phyloP scores from a whole-genome alignment of 2,113 vertebrate genomes.

The Dipodomys merriami region DNA sequence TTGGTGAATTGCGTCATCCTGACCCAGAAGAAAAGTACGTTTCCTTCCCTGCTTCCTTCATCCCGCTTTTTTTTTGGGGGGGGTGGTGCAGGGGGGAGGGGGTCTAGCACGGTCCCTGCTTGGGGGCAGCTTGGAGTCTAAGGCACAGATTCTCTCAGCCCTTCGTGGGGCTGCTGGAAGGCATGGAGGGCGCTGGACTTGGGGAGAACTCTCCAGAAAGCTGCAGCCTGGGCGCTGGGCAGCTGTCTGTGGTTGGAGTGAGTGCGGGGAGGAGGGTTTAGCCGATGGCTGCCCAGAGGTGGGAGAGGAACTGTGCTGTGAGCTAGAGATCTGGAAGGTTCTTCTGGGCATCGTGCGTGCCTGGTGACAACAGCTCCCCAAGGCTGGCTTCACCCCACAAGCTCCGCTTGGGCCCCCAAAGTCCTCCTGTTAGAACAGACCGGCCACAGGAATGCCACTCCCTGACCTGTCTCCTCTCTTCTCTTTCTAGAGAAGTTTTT shows the following conservation, averaged over 20 bases:
- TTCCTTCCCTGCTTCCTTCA: neutral
- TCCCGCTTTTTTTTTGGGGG: neutral
- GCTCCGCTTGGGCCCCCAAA: neutral
- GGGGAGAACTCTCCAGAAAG: neutral
- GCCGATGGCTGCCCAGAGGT: neutral
- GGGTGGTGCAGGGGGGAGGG: neutral
- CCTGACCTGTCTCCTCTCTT: slow-evolving; percentile 57
- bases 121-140: neutral
- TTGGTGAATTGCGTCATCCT: slow-evolving; percentile 55
- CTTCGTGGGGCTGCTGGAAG: neutral
- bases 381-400: neutral
- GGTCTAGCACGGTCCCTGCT: neutral
- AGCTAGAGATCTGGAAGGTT: neutral
- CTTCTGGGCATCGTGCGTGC: neutral
- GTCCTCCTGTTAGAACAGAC: neutral
- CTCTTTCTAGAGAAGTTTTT: slow-evolving; percentile 71
- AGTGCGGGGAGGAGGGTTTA: neutral
- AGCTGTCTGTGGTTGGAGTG: neutral
- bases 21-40: slow-evolving; percentile 82
- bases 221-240: neutral
- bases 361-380: neutral
- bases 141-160: neutral
- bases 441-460: neutral
- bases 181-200: neutral
- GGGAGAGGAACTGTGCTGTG: neutral